Conservation (phyloP, 2,113 vertebrate species). For the Scalopus aquaticus region DNA sequence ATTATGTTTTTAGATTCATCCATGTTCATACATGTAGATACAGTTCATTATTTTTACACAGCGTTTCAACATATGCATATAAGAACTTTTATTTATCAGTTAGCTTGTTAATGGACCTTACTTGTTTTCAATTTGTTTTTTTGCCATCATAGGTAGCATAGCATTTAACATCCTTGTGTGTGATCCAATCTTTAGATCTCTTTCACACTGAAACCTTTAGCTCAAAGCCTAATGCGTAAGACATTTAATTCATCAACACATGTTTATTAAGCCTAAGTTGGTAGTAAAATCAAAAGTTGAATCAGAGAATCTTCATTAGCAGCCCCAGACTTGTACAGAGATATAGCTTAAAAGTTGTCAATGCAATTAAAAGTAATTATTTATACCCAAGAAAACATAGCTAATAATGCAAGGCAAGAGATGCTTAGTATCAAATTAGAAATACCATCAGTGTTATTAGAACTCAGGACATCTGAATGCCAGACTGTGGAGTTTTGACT, state of each 20-base stretch:
- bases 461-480: background rate
- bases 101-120: background rate
- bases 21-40: background rate
- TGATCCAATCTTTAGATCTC: background rate
- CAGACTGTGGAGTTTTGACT: background rate
- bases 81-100: background rate
- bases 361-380: background rate
- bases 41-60: background rate
- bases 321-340: background rate
- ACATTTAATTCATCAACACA: conserved; percentile 11
- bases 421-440: background rate
- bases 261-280: conserved; percentile 16
- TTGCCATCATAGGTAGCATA: background rate
- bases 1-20: background rate
- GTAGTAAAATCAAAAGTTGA: background rate
- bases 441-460: background rate
- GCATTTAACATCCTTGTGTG: background rate
- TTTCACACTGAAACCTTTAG: conserved; percentile 21
- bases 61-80: background rate
- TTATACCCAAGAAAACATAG: background rate
- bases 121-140: background rate
- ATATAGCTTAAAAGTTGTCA: background rate
- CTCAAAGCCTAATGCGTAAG: conserved; percentile 20
- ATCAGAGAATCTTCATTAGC: conserved; percentile 44
- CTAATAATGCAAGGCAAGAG: background rate